Percentiles rank a stretch among this genome's conserved stretches.
phyloP scores from a whole-genome alignment of 2,888 invertebrate genomes.

The Clostera curtula region DNA sequence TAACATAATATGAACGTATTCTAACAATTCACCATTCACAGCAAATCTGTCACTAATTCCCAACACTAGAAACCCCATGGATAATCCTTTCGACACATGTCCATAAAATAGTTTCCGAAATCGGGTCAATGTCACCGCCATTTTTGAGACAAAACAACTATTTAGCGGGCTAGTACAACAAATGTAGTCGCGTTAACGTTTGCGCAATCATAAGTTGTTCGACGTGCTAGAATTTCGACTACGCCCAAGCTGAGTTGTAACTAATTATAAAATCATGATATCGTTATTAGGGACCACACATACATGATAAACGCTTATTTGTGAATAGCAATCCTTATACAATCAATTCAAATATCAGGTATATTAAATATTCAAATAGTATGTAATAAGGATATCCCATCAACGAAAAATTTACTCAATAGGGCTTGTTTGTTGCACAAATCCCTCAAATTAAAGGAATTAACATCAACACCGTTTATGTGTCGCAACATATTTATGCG shows the following conservation, averaged over 20 bases:
- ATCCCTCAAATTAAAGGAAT: constrained; percentile 1
- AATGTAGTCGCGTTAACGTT: background rate
- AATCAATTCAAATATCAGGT: no score
- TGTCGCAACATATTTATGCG: constrained; percentile 1
- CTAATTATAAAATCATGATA: background rate
- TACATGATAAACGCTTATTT: no score
- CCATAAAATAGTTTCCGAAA: background rate
- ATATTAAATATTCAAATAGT: no score
- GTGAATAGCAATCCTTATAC: no score
- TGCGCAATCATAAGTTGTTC: background rate
- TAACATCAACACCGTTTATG: background rate
- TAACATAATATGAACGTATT: no score
- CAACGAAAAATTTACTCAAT: constrained; percentile 1
- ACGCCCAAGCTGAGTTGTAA: background rate
- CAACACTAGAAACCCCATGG: background rate
- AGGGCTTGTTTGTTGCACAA: background rate
- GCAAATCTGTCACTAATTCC: background rate
- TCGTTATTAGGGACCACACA: no score
- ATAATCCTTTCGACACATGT: background rate
- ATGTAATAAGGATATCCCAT: background rate
- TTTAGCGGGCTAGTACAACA: background rate
- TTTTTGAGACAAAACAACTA: background rate
- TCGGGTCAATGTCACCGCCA: background rate
- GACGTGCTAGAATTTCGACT: background rate
- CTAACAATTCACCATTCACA: no score